Evolutionary conservation across 1,140 invertebrate species (phyloP).

Genomic region (Ips typographus): DNA sequence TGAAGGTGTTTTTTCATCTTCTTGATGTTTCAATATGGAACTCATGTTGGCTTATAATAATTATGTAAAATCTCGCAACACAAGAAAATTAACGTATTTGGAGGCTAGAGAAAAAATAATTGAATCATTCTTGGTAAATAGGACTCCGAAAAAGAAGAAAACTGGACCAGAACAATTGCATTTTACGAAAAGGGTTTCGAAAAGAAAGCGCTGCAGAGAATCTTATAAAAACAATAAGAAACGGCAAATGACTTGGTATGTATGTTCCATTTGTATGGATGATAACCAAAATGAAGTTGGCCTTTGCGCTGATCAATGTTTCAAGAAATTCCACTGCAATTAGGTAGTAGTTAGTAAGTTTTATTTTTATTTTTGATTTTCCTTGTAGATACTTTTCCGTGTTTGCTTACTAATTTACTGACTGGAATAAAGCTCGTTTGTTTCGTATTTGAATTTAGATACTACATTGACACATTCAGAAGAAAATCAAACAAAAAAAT

Average conservation of each 20-base stretch:
- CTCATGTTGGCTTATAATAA: neutral
- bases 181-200: neutral
- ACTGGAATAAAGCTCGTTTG: no score
- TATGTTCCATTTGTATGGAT: neutral
- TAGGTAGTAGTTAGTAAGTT: neutral
- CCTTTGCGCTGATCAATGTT: neutral
- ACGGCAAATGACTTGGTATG: neutral
- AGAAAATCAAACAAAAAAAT: neutral
- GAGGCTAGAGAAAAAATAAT: neutral
- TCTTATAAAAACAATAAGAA: neutral
- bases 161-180: neutral
- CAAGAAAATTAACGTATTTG: neutral
- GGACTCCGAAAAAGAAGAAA: neutral
- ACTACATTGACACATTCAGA: neutral
- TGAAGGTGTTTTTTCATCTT: constrained; percentile 7
- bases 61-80: neutral
- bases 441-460: neutral
- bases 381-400: neutral
- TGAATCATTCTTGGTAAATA: neutral
- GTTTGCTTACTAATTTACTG: no score
- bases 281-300: neutral
- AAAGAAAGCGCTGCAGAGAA: constrained; percentile 1
- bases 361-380: neutral
- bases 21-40: neutral
- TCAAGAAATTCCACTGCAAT: neutral